Conservation (phyloP, 2,113 vertebrate species). For the Cathartes aura region DNA sequence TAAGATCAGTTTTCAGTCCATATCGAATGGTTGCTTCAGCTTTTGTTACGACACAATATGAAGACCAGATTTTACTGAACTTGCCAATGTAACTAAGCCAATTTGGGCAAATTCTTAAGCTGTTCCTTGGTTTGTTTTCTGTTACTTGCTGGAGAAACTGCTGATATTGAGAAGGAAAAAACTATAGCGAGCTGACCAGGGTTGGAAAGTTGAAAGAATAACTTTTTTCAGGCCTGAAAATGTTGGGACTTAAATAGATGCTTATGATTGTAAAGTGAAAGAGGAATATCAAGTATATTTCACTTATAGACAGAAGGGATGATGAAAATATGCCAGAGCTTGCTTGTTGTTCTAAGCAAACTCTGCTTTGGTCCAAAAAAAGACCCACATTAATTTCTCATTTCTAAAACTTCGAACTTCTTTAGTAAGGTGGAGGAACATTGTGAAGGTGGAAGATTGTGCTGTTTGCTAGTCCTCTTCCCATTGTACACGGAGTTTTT, state of each 20-base stretch:
- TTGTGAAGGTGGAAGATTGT: neutral
- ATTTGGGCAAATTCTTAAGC: neutral
- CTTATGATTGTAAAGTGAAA: neutral
- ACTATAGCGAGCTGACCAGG: neutral
- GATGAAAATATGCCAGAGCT: neutral
- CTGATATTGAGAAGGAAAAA: neutral
- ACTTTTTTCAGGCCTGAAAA: neutral
- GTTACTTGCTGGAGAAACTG: neutral
- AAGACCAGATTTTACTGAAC: neutral
- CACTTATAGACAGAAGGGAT: neutral
- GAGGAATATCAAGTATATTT: neutral
- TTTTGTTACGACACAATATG: neutral
- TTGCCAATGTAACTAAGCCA: neutral
- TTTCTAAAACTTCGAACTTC: neutral
- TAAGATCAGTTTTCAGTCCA: neutral
- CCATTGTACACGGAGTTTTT: neutral
- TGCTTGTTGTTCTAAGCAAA: neutral
- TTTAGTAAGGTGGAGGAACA: neutral
- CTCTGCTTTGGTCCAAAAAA: neutral
- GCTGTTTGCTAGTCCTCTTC: neutral
- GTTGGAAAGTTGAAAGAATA: neutral
- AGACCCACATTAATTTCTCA: neutral
- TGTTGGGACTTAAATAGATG: neutral
- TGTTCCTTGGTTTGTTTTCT: neutral
- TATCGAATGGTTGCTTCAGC: neutral